Evolutionary conservation across 2,888 invertebrate species (phyloP), one percentile per base, ranked within the genome.

Genomic region (Xestia rhomboidea): DNA sequence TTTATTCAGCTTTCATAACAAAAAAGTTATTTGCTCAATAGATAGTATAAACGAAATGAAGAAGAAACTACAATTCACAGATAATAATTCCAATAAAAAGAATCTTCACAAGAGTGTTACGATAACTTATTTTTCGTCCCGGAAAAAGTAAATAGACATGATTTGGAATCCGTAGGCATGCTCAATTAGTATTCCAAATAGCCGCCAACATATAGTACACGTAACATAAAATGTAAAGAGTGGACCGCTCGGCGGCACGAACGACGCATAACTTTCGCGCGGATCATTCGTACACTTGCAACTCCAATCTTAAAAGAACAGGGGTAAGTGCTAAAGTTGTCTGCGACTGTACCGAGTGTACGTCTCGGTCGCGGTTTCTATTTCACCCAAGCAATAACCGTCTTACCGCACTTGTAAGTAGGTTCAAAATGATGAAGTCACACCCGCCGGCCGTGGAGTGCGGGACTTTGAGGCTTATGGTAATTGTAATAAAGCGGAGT

Each of bases 401-500:
- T 96, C 96, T 95, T 96, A 96, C 94, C 92, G 93, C 92, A 91
- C 92, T 94, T 90, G 96, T 93, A 91, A 95, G 95, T 96, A 95
- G 96, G 96, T 96, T 96, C 96, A 96, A 95, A 96, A 96, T 95
- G 95, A 96, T 96, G 95, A 94, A 94, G 94, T 96, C 93, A 89
- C 90, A 83, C 84, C 89, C 89, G 89, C 90, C 92, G 86, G 89
- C 93, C 93, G 95, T 95, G 93, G 96, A 96, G 96, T 96, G 96
- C 93, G 95, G 96, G 96, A 96, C 96, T 96, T 96, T 96, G 96
- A 96, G 96, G 96, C 96, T 96, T 96, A 96, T 96, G 95, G 96
- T 96, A 96, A 96, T 96, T 96, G 96, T 96, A 96, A 96, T 96
- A 96, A 96, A 96, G 96, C 96, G 96, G 96, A 96, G 96, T 96